Evolutionary conservation across 2,888 invertebrate genomes (phyloP).

Genomic region (Sphaerophoria taeniata): DNA sequence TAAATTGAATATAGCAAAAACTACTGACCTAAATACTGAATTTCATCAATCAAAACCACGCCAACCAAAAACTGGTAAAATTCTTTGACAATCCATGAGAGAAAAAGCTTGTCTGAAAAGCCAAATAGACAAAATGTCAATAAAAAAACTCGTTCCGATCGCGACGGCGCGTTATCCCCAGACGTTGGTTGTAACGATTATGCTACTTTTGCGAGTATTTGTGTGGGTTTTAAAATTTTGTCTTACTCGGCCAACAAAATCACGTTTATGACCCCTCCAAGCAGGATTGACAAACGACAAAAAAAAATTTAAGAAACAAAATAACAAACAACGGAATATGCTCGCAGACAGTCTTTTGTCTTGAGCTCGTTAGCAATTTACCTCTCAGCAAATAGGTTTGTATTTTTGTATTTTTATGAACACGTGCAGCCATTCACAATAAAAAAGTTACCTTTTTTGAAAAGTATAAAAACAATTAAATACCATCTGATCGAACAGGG

Average conservation of each 20-base stretch:
- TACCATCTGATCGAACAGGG: background rate
- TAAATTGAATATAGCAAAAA: background rate
- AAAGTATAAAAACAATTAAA: background rate
- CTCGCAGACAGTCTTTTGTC: slow-evolving; percentile 5
- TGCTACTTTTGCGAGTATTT: background rate
- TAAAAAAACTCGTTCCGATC: slow-evolving; percentile 20
- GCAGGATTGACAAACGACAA: background rate
- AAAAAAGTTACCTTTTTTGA: background rate
- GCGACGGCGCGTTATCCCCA: background rate
- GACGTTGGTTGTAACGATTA: background rate
- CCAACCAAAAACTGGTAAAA: background rate
- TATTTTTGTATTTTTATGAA: slow-evolving; percentile 5
- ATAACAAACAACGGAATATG: slow-evolving; percentile 4
- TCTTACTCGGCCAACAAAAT: slow-evolving; percentile 26
- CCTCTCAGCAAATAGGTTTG: slow-evolving; percentile 1
- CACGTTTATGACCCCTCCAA: slow-evolving; percentile 24
- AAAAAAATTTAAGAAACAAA: background rate
- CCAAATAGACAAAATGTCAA: slow-evolving; percentile 15
- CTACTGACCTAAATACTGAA: slow-evolving; percentile 7
- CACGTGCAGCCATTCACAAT: slow-evolving; percentile 27
- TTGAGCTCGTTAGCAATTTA: slow-evolving; percentile 23
- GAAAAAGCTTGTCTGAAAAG: slow-evolving; percentile 1
- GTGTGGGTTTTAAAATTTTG: slow-evolving; percentile 24
- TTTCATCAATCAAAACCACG: slow-evolving; percentile 15
- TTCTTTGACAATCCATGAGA: background rate